A percentile compares a stretch with the other conserved stretches of the same genome.
These are phyloP conservation scores for Danio choprae DNA, from an alignment of 2,797 vertebrate genomes.

Conservation along the genomic window DNA sequence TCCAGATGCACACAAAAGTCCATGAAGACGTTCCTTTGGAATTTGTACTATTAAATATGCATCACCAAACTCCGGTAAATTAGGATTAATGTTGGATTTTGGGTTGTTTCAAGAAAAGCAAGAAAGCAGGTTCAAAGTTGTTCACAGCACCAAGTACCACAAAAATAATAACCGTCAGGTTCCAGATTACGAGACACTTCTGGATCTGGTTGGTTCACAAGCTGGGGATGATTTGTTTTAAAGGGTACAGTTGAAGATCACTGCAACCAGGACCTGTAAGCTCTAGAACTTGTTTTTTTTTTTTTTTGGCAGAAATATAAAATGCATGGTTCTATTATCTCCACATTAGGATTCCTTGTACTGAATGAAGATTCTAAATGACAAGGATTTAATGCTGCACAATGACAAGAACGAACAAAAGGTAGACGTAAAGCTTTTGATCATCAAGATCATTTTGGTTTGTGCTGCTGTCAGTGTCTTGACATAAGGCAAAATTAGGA, in stretches of 20 bases:
- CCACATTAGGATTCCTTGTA: slow-evolving; percentile 4
- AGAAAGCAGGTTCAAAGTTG: background rate
- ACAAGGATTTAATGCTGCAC: background rate
- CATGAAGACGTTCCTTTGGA: background rate
- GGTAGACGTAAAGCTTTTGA: slow-evolving; percentile 1
- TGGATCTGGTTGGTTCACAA: background rate
- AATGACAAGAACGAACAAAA: background rate
- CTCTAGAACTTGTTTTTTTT: background rate
- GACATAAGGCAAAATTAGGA: background rate
- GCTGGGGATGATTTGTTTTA: background rate
- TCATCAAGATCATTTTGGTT: background rate
- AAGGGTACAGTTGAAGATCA: background rate
- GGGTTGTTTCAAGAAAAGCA: background rate
- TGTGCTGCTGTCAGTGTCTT: background rate
- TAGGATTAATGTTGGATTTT: background rate
- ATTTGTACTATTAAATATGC: no score
- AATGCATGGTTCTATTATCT: background rate
- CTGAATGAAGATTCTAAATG: background rate
- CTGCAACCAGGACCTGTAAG: background rate
- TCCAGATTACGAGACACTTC: background rate
- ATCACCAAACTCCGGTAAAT: background rate
- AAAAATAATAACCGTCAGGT: background rate
- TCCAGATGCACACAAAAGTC: background rate
- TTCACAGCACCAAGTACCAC: background rate
- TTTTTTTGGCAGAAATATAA: background rate